Evolutionary conservation across 2,113 vertebrate species (phyloP).

Genomic region (Camelus bactrianus): DNA sequence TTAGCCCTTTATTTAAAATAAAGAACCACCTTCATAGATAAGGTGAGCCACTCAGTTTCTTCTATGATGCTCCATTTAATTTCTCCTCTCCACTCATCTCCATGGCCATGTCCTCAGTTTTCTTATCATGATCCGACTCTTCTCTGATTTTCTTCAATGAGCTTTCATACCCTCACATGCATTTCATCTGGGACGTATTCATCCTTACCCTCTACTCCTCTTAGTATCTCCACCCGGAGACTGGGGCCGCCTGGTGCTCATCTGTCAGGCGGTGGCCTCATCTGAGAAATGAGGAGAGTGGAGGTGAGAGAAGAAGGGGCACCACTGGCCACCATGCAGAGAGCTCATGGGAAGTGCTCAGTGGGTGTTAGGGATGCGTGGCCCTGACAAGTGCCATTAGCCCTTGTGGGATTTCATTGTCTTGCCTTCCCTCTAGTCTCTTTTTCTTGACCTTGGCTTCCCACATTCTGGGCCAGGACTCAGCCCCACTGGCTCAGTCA

Average conservation of each 20-base stretch:
- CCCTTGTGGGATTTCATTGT: rapidly evolving
- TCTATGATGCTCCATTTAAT: too few species aligned
- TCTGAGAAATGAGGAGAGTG: not conserved
- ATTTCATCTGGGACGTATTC: not conserved
- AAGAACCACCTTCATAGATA: too few species aligned
- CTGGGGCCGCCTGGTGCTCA: not conserved
- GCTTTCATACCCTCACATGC: not conserved
- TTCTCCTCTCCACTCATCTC: too few species aligned
- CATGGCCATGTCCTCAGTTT: too few species aligned
- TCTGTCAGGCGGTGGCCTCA: rapidly evolving
- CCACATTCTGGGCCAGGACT: too few species aligned
- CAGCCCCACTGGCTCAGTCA: rapidly evolving
- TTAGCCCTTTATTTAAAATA: too few species aligned
- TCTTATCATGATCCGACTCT: not conserved
- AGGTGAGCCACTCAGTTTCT: too few species aligned
- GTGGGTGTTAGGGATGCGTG: rapidly evolving
- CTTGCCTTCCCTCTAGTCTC: not conserved
- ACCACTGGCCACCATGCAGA: not conserved
- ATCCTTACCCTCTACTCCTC: too few species aligned
- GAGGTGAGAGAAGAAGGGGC: not conserved
- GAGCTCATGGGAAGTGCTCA: not conserved
- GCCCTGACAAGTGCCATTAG: rapidly evolving
- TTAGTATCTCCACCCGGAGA: not conserved
- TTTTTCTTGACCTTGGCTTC: not conserved
- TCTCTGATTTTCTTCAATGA: not conserved